These are phyloP conservation scores for Distichodus sexfasciatus DNA, from an alignment of 2,797 vertebrate genomes.

Conservation along the genomic window DNA sequence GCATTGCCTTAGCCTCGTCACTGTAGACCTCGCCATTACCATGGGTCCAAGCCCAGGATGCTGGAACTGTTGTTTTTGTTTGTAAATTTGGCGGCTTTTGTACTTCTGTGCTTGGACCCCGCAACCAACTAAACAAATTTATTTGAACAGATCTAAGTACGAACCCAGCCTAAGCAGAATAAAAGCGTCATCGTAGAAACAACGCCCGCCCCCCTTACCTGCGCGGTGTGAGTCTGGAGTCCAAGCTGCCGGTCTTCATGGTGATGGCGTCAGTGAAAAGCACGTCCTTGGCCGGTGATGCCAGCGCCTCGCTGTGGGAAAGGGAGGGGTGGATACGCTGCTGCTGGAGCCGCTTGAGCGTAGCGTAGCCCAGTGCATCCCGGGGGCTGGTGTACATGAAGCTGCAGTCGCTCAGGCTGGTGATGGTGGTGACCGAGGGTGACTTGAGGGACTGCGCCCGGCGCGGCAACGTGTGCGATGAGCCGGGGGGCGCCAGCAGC, in stretches of 20 bases:
- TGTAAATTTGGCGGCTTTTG: no score
- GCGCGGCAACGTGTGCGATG: slow-evolving; percentile 93
- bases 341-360: slow-evolving; percentile 92
- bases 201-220: no score
- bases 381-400: slow-evolving; percentile 94
- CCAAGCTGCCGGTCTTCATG: slow-evolving; percentile 97
- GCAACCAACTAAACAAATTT: no score
- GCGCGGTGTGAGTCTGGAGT: slow-evolving; percentile 92
- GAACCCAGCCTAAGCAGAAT: no score
- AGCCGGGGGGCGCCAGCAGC: slow-evolving; percentile 89
- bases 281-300: slow-evolving; percentile 96
- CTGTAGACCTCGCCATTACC: no score
- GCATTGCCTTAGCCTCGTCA: no score
- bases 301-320: slow-evolving; percentile 93
- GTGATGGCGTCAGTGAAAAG: slow-evolving; percentile 97
- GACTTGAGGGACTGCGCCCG: slow-evolving; percentile 96
- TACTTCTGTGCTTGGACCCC: no score
- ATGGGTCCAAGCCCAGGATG: no score
- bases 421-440: slow-evolving; percentile 89
- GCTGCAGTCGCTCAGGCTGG: slow-evolving; percentile 94
- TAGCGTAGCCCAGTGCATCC: slow-evolving; percentile 95
- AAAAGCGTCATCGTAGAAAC: no score
- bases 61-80: no score
- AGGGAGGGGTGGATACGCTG: slow-evolving; percentile 95
- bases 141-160: no score